Conservation (phyloP, 2,888 invertebrate species). For the Agelastica alni region DNA sequence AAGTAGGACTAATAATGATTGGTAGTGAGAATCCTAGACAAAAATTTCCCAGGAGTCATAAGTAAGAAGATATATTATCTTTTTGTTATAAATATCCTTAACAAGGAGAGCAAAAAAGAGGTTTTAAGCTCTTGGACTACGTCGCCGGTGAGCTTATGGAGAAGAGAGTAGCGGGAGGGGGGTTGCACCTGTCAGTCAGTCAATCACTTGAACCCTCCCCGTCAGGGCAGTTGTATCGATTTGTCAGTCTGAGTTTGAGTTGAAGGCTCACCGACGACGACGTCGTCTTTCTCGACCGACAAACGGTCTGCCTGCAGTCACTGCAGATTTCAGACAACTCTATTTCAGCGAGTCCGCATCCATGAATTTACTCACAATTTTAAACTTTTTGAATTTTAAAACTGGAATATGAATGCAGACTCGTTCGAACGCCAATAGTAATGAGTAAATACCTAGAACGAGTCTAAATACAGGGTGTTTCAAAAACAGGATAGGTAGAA, state of each 20-base stretch:
- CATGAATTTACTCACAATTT: neutral
- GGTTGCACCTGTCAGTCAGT: constrained; percentile 56
- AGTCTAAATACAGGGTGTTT: too few relatives aligned
- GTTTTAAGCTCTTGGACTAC: constrained; percentile 18
- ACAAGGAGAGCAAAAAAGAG: too few relatives aligned
- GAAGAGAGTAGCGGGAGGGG: constrained; percentile 27
- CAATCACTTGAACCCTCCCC: constrained; percentile 52
- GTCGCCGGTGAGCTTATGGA: constrained; percentile 16
- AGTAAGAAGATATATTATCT: too few relatives aligned
- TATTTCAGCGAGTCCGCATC: constrained; percentile 32
- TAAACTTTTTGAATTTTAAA: neutral
- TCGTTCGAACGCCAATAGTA: too few relatives aligned
- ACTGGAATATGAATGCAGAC: too few relatives aligned
- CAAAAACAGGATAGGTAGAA: too few relatives aligned
- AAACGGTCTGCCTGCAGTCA: constrained; percentile 45
- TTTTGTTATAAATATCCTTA: too few relatives aligned
- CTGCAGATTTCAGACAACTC: constrained; percentile 41
- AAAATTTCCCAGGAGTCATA: too few relatives aligned
- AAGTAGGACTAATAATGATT: too few relatives aligned
- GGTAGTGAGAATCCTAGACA: too few relatives aligned
- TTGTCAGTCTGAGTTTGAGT: constrained; percentile 43
- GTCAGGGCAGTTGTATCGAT: constrained; percentile 52
- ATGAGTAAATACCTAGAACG: too few relatives aligned
- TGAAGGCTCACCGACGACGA: constrained; percentile 36
- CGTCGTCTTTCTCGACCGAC: constrained; percentile 2